phyloP scores from a whole-genome alignment of 2,888 invertebrate genomes.

The Prenolepis imparis region DNA sequence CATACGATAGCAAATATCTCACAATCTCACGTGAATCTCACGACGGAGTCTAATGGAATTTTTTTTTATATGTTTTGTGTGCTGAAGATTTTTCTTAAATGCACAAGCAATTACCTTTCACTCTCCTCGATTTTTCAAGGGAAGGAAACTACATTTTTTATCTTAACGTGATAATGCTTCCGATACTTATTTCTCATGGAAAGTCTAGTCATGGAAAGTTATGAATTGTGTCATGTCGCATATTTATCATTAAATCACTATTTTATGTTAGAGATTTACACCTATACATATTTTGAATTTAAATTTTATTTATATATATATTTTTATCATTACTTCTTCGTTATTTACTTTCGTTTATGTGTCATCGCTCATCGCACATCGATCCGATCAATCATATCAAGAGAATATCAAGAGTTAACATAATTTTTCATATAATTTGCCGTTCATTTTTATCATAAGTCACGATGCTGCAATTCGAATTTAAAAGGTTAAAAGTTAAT shows the following conservation, averaged over 20 bases:
- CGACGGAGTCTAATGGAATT: neutral
- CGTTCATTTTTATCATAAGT: neutral
- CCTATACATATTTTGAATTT: neutral
- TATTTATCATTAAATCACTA: neutral
- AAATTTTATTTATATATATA: neutral
- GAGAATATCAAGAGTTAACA: neutral
- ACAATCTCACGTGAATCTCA: neutral
- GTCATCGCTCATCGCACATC: neutral
- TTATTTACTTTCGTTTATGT: slow-evolving; percentile 5
- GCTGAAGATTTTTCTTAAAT: neutral
- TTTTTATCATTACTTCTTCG: neutral
- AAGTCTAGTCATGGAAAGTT: neutral
- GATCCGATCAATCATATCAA: neutral
- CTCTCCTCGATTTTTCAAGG: neutral
- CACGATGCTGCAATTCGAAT: neutral
- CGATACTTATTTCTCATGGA: neutral
- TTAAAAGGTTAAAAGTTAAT: neutral
- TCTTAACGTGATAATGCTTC: neutral
- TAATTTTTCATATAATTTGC: neutral
- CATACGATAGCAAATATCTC: neutral
- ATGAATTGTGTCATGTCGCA: neutral
- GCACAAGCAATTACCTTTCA: neutral
- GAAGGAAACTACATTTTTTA: neutral
- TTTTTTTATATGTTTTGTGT: neutral
- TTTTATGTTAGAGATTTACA: neutral